Conservation (phyloP, 1,140 invertebrate species). For the Heterodera schachtii region DNA sequence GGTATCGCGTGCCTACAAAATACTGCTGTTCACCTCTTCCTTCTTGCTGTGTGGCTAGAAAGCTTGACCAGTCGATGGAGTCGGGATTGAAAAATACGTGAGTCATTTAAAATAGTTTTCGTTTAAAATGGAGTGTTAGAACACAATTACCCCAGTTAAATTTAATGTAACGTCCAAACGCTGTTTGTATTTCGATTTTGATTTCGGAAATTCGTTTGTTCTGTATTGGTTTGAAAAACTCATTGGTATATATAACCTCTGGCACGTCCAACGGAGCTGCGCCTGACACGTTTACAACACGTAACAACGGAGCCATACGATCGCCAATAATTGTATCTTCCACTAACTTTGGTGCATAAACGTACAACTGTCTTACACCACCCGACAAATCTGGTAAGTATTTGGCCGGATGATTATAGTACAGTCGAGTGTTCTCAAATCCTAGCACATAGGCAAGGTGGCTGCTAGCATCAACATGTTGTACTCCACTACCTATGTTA, state of each 20-base stretch:
- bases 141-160: too few relatives aligned
- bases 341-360: constrained; percentile 14
- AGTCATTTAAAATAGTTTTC: too few relatives aligned
- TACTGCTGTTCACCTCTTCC: too few relatives aligned
- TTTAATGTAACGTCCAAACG: too few relatives aligned
- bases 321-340: constrained; percentile 10
- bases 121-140: too few relatives aligned
- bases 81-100: too few relatives aligned
- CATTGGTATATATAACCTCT: constrained; percentile 1
- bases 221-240: not conserved
- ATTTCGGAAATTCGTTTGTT: constrained; percentile 21
- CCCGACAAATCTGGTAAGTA: constrained; percentile 19
- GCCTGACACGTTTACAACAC: constrained; percentile 9
- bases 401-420: not conserved
- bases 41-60: too few relatives aligned
- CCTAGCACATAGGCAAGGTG: constrained; percentile 13
- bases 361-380: not conserved
- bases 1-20: too few relatives aligned
- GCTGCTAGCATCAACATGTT: not conserved
- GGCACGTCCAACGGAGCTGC: not conserved
- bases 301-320: constrained; percentile 5
- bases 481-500: not conserved
- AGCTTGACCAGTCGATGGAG: too few relatives aligned
- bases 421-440: not conserved
- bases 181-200: too few relatives aligned